A percentile compares a stretch with the other conserved stretches of the same genome.
Conservation (phyloP, 2,888 invertebrate genomes). For the Himalopsyche tibetana region DNA sequence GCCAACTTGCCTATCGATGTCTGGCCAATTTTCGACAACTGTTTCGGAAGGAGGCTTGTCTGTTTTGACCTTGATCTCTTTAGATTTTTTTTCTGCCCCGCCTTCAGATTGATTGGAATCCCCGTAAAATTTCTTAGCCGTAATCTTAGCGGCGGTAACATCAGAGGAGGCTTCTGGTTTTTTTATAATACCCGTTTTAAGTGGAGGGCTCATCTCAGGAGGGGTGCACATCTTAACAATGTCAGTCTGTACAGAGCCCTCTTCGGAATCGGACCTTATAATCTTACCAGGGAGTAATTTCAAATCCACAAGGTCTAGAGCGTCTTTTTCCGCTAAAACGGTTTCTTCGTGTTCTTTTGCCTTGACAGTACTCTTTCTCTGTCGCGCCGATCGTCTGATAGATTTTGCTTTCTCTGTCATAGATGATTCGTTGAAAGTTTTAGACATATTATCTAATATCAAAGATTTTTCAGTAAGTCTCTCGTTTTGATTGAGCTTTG, state of each 20-base stretch:
- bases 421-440: conserved; percentile 76
- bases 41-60: background rate
- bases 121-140: conserved; percentile 72
- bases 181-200: conserved; percentile 70
- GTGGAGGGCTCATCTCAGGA: conserved; percentile 58
- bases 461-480: conserved; percentile 78
- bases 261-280: conserved; percentile 53
- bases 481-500: conserved; percentile 68
- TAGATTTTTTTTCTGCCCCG: background rate
- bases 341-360: conserved; percentile 66
- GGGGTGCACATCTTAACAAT: conserved; percentile 9
- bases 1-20: background rate
- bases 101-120: conserved; percentile 65
- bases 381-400: conserved; percentile 74
- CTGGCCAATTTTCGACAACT: background rate
- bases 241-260: conserved; percentile 37
- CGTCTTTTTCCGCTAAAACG: conserved; percentile 61
- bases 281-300: conserved; percentile 46
- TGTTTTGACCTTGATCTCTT: background rate
- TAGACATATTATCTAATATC: conserved; percentile 77
- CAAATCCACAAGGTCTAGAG: conserved; percentile 51
- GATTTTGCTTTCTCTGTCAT: conserved; percentile 69
- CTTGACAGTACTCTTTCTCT: conserved; percentile 72
- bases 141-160: conserved; percentile 70
- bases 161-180: conserved; percentile 67